Evolutionary conservation across 2,888 invertebrate species (phyloP), one percentile per base, ranked within the genome.

Genomic region (Hipparchia semele): DNA sequence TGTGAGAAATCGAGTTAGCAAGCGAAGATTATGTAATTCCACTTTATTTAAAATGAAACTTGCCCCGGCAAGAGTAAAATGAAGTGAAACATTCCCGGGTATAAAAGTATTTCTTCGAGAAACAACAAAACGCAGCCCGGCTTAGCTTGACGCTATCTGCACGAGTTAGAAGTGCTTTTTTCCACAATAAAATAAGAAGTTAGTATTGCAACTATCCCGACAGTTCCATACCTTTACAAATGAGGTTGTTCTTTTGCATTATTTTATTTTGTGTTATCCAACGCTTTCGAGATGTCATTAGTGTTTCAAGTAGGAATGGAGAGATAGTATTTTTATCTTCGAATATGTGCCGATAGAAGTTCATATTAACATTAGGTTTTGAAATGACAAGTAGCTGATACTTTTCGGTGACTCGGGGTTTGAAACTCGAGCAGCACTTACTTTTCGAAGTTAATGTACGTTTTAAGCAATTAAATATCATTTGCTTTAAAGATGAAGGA

Each of bases 201-300:
- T 39, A 13, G 4, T 46, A 53, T 61, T 53, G 69, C 62, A 61
- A 73, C 68, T 76, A 70, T 71, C 62, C 61, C 51, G 33, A 64
- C 58, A 62, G 61, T 71, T 51, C 70, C 68, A 75, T 75, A 67
- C 69, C 69, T 69, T 58, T 59, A 71, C 69, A 75, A 73, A 75
- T 71, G 71, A 69, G 33, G 51, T 49, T 12, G 12, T 59, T 51
- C 69, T 75, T 74, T 73, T 58, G 56, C 70, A 73, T 77, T 73
- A 67, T 70, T 13, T 4, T 1, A 6, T 2, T 51, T 23, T n/a
- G 51, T 49, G 3, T 46, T 59, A 49, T 59, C 33, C n/a, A 70
- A 62, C 54, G 61, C 56, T 53, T 23, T 59, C 33, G 66, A 85
- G 82, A 84, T 81, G 81, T 85, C 85, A 87, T 87, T 87, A 83